Evolutionary conservation across 1,140 invertebrate genomes (phyloP), one percentile per base, ranked within the genome.

Genomic region (Colletes gigas): DNA sequence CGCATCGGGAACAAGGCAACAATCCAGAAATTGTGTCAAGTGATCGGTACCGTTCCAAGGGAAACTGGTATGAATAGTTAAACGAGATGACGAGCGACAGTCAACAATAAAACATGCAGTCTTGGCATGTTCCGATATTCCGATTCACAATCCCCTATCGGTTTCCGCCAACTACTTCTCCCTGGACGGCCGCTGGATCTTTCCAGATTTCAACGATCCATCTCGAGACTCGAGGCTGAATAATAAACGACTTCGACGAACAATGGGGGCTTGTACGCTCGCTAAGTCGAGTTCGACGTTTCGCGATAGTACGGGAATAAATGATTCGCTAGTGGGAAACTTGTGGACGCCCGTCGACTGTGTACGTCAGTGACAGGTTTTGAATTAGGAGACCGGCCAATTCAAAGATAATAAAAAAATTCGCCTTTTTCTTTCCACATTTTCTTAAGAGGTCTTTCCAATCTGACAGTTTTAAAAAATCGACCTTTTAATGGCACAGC

Each of bases 91-190:
- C 52, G 70, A 66, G 60, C 60, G 52, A 79, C 69, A 73, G 77
- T 73, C 77, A 66, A 73, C 70, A 57, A 73, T 79, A 50, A 73
- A 73, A 79, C 60, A 63, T 73, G 60, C 70, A 79, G 73, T 57
- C 41, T 30, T 30, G 30, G 30, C 21, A 15, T 59, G 14, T 39
- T 17, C 77, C 52, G 77, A 65, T 73, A 73, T 73, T 65, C 69
- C 69, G 41, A 73, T 72, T 39, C 63, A 15, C 5, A 6, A 47
- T 52, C 15, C 70, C n/a, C n/a, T 62, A 69, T 30, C n/a, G n/a
- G 65, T 52, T 67, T 67, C n/a, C 21, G 47, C 9, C 39, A 6
- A 14, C 14, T 21, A 7, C 14, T 55, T 0, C 30, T 30, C 30
- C 30, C 30, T 30, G 30, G 30, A 30, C 44, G 21, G 57, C 17